Conservation (phyloP, 2,888 invertebrate species). For the Seira musarum region DNA sequence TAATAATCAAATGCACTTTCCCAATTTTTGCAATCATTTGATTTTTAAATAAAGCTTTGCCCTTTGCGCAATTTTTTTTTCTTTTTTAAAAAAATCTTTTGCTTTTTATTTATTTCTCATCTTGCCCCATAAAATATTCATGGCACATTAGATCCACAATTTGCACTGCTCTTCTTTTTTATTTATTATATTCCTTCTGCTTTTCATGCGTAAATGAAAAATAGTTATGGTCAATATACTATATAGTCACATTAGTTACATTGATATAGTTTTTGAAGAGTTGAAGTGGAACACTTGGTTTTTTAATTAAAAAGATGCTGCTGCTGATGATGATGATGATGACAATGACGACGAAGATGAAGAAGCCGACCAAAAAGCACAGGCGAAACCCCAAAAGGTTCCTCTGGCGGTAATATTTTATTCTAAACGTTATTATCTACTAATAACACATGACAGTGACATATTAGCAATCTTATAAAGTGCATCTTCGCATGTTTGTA, state of each 20-base stretch:
- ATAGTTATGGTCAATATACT: too few relatives aligned
- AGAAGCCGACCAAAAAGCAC: conserved; percentile 18
- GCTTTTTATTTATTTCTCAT: conserved; percentile 32
- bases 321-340: conserved; percentile 45
- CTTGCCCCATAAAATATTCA: conserved; percentile 3
- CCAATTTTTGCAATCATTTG: not conserved
- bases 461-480: too few relatives aligned
- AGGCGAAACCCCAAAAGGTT: conserved; percentile 12
- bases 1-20: too few relatives aligned
- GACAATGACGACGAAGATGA: conserved; percentile 49
- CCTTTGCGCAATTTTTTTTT: not conserved
- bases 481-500: too few relatives aligned
- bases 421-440: too few relatives aligned
- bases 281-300: conserved; percentile 11
- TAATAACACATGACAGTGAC: too few relatives aligned
- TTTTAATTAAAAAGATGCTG: conserved; percentile 23
- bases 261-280: not conserved
- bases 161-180: conserved; percentile 2
- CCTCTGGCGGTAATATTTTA: conserved; percentile 55
- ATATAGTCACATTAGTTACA: not conserved
- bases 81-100: not conserved
- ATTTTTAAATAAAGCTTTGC: conserved; percentile 37
- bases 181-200: not conserved
- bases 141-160: conserved; percentile 17
- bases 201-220: too few relatives aligned